Percentiles rank a stretch among this genome's conserved stretches.
phyloP scores from a whole-genome alignment of 2,888 invertebrate species.

The Cynaeus angustus region DNA sequence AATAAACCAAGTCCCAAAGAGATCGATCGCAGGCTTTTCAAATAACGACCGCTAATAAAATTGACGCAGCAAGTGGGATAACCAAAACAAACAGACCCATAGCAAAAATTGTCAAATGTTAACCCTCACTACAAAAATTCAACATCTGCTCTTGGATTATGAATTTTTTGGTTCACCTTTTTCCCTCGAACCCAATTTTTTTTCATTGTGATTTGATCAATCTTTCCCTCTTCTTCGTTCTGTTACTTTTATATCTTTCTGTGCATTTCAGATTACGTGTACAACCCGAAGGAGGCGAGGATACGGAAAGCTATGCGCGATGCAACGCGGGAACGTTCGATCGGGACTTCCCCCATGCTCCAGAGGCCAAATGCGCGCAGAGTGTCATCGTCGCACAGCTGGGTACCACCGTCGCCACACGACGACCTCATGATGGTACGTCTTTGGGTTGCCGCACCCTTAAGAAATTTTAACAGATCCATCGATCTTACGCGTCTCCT shows the following conservation, averaged over 20 bases:
- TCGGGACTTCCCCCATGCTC: slow-evolving; percentile 74
- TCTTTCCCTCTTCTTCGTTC: neutral
- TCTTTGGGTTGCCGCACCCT: slow-evolving; percentile 5
- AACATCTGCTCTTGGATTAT: too few relatives aligned
- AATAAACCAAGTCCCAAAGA: slow-evolving; percentile 15
- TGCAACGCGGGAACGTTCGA: slow-evolving; percentile 68
- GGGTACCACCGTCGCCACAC: slow-evolving; percentile 62
- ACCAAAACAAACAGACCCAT: neutral
- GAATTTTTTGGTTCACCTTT: too few relatives aligned
- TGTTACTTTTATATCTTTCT: slow-evolving; percentile 39
- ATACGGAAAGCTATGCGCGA: slow-evolving; percentile 77
- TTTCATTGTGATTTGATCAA: too few relatives aligned
- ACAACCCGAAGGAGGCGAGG: slow-evolving; percentile 78
- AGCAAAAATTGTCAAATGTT: too few relatives aligned
- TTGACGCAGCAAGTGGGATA: slow-evolving; percentile 3
- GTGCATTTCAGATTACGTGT: slow-evolving; percentile 75
- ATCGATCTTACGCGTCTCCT: too few relatives aligned
- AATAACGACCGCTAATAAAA: slow-evolving; percentile 1
- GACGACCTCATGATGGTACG: slow-evolving; percentile 68
- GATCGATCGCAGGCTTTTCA: neutral
- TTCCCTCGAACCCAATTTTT: too few relatives aligned
- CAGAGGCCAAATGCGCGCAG: slow-evolving; percentile 75
- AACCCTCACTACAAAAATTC: too few relatives aligned
- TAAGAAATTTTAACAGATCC: too few relatives aligned
- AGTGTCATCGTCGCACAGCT: slow-evolving; percentile 61